Conservation (phyloP, 1,140 invertebrate genomes). For the Sinella curviseta region DNA sequence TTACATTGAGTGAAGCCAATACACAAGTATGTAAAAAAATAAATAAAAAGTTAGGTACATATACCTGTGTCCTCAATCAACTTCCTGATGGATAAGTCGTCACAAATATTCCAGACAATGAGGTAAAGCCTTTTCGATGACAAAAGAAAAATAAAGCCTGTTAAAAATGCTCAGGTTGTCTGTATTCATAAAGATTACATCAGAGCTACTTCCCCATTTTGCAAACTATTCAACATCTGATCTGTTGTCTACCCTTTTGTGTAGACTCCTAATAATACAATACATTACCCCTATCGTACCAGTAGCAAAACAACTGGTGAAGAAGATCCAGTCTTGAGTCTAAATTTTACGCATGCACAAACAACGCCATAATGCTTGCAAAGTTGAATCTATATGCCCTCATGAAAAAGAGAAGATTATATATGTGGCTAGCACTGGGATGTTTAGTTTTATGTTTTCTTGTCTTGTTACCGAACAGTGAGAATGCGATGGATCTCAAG, state of each 20-base stretch:
- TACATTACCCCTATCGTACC: too few relatives aligned
- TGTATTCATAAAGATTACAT: background rate
- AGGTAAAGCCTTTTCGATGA: background rate
- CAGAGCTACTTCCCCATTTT: background rate
- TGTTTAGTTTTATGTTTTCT: background rate
- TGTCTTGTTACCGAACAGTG: background rate
- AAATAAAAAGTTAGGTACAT: too few relatives aligned
- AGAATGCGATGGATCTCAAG: conserved; percentile 6
- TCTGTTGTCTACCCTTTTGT: background rate
- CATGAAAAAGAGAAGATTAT: background rate
- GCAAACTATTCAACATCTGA: background rate
- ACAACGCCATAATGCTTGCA: background rate
- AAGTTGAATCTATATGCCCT: background rate
- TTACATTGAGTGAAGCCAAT: too few relatives aligned
- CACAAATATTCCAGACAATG: too few relatives aligned
- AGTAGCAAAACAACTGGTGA: background rate
- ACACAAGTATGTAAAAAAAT: too few relatives aligned
- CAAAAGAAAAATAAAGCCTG: background rate
- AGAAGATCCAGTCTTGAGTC: background rate
- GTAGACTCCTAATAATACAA: too few relatives aligned
- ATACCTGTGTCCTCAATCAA: too few relatives aligned
- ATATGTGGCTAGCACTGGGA: background rate
- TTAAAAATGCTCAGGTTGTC: background rate
- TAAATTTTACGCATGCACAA: background rate
- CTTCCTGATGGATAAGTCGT: too few relatives aligned